Evolutionary conservation across 2,113 vertebrate species (phyloP).

Genomic region (Prionailurus bengalensis): DNA sequence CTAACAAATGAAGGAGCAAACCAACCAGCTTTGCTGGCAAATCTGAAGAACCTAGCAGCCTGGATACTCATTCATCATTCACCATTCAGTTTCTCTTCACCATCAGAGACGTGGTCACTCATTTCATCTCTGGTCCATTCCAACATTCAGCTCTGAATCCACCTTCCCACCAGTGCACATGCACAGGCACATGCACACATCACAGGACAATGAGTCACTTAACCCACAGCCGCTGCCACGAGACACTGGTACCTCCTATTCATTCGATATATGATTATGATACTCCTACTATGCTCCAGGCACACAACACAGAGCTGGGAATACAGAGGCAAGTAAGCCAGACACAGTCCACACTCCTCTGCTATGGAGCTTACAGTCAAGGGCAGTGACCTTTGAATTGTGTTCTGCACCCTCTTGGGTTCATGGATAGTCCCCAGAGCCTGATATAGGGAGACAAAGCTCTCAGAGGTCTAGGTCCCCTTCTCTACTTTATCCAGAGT

Average conservation of each 20-base stretch:
- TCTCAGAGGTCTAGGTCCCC: not conserved
- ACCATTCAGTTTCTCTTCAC: not conserved
- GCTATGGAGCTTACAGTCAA: not conserved
- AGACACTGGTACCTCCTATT: not conserved
- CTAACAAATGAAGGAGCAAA: slow-evolving; percentile 19
- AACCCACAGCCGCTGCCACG: not conserved
- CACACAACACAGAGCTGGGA: not conserved
- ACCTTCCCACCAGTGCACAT: not conserved
- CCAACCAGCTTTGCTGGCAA: not conserved
- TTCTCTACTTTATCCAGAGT: not conserved
- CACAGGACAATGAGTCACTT: not conserved
- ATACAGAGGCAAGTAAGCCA: not conserved
- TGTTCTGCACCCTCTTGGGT: not conserved
- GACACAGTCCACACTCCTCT: not conserved
- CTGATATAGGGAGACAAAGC: not conserved
- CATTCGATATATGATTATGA: not conserved
- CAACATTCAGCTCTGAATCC: not conserved
- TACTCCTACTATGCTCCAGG: not conserved
- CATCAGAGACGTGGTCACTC: not conserved
- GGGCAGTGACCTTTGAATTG: not conserved
- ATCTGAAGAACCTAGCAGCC: not conserved
- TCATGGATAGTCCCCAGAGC: not conserved
- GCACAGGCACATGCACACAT: not conserved
- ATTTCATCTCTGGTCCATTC: not conserved
- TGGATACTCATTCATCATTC: not conserved